Evolutionary conservation across 2,888 invertebrate species (phyloP), one percentile per base, ranked within the genome.

Genomic region (Yponomeuta plumbellus): DNA sequence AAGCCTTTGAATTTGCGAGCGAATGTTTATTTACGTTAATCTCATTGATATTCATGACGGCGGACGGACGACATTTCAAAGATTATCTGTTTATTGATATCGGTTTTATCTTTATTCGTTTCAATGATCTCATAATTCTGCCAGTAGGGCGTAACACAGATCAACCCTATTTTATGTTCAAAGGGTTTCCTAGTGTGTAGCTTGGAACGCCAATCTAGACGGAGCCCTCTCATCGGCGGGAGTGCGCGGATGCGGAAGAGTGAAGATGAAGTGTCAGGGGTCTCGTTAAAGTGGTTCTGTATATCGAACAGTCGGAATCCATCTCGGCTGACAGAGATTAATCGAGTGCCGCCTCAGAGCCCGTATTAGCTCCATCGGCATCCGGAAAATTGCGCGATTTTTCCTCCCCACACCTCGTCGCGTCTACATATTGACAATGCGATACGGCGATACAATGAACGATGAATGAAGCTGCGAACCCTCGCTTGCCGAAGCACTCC

Each of bases 361-460:
- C 81, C 84, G 82, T 86, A 87, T 88, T 88, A 86, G 84, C 84
- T 86, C 83, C 85, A 86, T 84, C 83, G 85, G 86, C 81, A 86
- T 88, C 85, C 84, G 84, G 85, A 88, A 89, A 87, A 88, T 86
- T 84, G 84, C 82, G 76, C 80, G 83, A 86, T 85, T 88, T 89
- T 88, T 86, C 84, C 80, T 79, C 84, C 82, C 77, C 80, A 74
- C 81, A 64, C 64, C 56, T 81, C 79, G 80, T 81, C 81, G 81
- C 76, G 82, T 82, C 79, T 80, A 76, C 78, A 81, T 81, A 81
- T 80, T 82, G 83, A 81, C 83, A 84, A 81, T 81, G 75, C 76
- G 76, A 79, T 80, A 81, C 79, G 79, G 75, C 76, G 76, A 79
- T 80, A 81, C 79, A 79, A 78, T 76, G 78, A 75, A 74, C 69